Base-by-base conservation (phyloP, 2,797 vertebrate genomes). In the Cygnus olor region DNA sequence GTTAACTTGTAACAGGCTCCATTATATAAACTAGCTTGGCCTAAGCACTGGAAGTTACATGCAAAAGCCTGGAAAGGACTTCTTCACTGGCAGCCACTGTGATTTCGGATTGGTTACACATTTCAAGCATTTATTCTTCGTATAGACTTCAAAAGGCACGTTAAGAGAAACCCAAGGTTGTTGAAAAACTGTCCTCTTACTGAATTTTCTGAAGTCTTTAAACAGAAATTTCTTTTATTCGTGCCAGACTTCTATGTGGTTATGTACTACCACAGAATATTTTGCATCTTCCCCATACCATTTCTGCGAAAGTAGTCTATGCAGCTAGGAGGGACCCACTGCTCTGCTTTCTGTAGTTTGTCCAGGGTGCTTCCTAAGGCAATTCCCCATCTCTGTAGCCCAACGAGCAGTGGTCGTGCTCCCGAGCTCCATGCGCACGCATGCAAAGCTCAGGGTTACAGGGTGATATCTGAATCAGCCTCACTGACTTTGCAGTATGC, bases 81-180 rank as follows among this genome's bases (percentile, higher is more conserved):
- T 66, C 44, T 79, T 65, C 22, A 10, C 27, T 83, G 76, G 69
- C 57, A 94, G 38, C 32, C 49, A 5, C 32, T 7, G 53, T 12
- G 49, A 42, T 88, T 82, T 91, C 38, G 72, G 2, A 1, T 56
- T 51, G 32, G 40, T 89, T 82, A 34, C 4, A 9, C 17, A 16
- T 94, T 95, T 91, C 49, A 91, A 54, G 32, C 44, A 63, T 78
- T 84, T 82, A 30, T 81, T n/a, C 61, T 85, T 65, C 86, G 54
- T 63, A 74, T 28, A 5, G 6, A 51, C 65, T 94, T 95, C 89
- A 89, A 85, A 95, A 57, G 58, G 14, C 0, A 0, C 19, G 8
- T 69, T 66, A 72, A 73, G 53, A 93, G 68, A 84, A 89, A 92
- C 3, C 3, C 30, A 34, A 36, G 6, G 19, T 8, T 87, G 45